Base-by-base conservation (phyloP, 2,888 invertebrate genomes). In the Synergus japonicus region DNA sequence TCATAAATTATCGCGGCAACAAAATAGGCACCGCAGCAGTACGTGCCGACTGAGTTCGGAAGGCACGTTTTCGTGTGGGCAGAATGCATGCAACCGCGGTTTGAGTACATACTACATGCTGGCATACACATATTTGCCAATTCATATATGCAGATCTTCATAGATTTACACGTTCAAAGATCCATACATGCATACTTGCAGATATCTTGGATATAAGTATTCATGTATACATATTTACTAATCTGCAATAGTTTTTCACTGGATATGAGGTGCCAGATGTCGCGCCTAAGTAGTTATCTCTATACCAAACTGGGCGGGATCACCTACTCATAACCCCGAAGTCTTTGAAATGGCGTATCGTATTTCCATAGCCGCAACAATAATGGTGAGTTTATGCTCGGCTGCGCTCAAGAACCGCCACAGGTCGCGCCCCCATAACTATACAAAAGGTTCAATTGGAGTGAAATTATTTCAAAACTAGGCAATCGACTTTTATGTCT, bases 181-280 rank as follows among this genome's bases (percentile, higher is more conserved):
- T 29, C 29, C 29, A 29, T 29, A 2, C 29, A 29, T 29, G 29
- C 29, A 29, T 29, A 29, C 29, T 29, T 29, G 29, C 29, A 29
- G 29, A 1, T 29, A 29, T 29, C 2, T 29, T 29, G 29, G 29
- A 29, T 29, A 29, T n/a, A n/a, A 29, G 29, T 29, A 29, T 29
- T 29, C 29, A 29, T 29, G 29, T 29, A 29, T 29, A 29, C 29
- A 29, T 29, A 29, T 29, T 29, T 29, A 29, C 29, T 29, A 29
- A 29, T 29, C 1, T 29, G 29, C 2, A 29, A 2, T 29, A 29
- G 29, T 29, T 29, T 29, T 29, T 29, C 29, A 29, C 29, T 3
- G 4, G 1, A 43, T 41, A 43, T 8, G 83, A 84, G 89, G 89
- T 87, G 89, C 88, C 89, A 89, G 89, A 89, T 89, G 89, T 87